Percentiles rank a stretch among this genome's conserved stretches.
phyloP scores from a whole-genome alignment of 2,113 vertebrate species.

The Neoarius graeffei region DNA sequence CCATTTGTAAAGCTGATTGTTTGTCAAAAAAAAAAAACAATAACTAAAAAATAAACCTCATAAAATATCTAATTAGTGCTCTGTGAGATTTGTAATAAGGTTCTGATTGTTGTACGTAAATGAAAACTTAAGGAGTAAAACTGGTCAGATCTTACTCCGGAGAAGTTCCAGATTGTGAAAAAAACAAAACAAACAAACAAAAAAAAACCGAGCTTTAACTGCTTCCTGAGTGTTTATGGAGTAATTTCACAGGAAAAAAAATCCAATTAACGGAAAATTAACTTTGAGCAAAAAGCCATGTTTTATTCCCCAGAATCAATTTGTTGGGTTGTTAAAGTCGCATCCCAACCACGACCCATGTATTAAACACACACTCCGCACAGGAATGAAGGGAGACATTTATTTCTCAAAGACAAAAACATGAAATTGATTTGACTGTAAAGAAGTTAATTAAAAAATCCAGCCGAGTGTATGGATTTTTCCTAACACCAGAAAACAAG shows the following conservation, averaged over 20 bases:
- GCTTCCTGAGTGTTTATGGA: neutral
- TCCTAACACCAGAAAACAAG: neutral
- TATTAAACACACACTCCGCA: neutral
- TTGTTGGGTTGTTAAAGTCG: neutral
- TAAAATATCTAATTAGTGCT: too few species aligned
- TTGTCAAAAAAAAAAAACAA: too few species aligned
- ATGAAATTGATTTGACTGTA: neutral
- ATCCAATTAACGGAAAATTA: neutral
- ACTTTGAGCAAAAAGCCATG: neutral
- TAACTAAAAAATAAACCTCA: too few species aligned
- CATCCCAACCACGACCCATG: neutral
- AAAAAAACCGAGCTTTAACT: neutral
- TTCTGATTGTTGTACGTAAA: too few species aligned
- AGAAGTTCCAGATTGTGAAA: neutral
- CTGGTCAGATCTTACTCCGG: too few species aligned
- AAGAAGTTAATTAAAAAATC: conserved; percentile 11
- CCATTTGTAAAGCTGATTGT: too few species aligned
- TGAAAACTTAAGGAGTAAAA: too few species aligned
- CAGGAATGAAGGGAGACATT: neutral
- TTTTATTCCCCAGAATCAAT: neutral
- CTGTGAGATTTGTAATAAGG: too few species aligned
- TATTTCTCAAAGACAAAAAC: neutral
- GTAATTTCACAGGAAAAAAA: neutral
- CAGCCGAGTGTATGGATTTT: neutral
- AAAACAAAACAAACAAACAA: neutral